Evolutionary conservation across 1,140 invertebrate genomes (phyloP).

Genomic region (Drosophila parabipectinata): DNA sequence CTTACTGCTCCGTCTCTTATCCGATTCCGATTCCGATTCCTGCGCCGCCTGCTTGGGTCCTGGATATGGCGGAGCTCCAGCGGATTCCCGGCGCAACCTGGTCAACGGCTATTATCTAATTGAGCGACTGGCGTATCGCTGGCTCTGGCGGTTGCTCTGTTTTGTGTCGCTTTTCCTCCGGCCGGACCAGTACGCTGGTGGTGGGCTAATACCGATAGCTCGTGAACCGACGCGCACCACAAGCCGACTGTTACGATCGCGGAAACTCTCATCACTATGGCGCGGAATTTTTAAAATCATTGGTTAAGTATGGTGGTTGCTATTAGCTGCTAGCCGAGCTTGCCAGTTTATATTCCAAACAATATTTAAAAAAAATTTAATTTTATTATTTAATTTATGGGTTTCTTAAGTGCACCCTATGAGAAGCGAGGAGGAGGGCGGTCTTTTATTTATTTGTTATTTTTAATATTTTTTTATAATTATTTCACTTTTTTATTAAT

Average conservation of each 20-base stretch:
- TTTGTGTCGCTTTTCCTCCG: slow-evolving; percentile 5
- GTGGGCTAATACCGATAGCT: background rate
- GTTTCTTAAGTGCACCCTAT: too few relatives aligned
- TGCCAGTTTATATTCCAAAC: too few relatives aligned
- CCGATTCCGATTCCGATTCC: slow-evolving; percentile 1
- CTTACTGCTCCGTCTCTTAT: background rate
- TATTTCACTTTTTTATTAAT: too few relatives aligned
- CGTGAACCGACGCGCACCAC: too few relatives aligned
- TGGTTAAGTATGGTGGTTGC: too few relatives aligned
- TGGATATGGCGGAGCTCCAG: background rate
- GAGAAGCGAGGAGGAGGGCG: too few relatives aligned
- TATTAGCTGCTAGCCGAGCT: too few relatives aligned
- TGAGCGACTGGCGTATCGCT: background rate
- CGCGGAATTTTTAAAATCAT: background rate
- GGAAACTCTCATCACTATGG: background rate
- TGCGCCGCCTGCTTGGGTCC: slow-evolving; percentile 2
- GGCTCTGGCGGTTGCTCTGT: background rate
- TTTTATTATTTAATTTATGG: too few relatives aligned
- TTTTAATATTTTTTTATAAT: too few relatives aligned
- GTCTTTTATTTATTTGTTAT: too few relatives aligned
- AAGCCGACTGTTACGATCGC: background rate
- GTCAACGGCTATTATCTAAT: slow-evolving; percentile 4
- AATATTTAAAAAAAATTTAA: too few relatives aligned
- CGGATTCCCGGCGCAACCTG: background rate
- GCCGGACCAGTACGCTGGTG: slow-evolving; percentile 2